Conservation (phyloP, 2,113 vertebrate genomes). For the Pygoscelis adeliae region DNA sequence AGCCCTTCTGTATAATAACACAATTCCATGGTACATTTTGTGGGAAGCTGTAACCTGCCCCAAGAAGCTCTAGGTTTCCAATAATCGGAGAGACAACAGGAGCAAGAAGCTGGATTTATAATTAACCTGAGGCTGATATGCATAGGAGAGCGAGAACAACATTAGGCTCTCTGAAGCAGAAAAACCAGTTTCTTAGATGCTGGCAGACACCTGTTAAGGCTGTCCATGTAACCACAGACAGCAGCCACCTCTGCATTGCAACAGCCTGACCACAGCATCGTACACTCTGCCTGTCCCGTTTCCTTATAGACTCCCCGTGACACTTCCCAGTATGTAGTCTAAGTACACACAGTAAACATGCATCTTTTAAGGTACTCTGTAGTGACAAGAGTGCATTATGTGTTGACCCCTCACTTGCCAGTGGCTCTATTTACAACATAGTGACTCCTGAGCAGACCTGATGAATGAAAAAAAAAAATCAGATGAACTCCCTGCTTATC, state of each 20-base stretch:
- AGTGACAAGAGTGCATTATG: neutral
- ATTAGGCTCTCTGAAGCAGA: neutral
- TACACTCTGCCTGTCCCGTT: fast-evolving
- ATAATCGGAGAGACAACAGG: neutral
- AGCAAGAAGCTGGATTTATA: neutral
- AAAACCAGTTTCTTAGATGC: neutral
- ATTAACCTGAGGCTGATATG: neutral
- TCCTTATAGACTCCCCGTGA: neutral
- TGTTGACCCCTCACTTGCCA: neutral
- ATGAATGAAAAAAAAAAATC: neutral
- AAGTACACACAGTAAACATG: fast-evolving
- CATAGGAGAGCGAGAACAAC: neutral
- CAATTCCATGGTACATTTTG: neutral
- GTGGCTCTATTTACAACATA: neutral
- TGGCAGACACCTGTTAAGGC: neutral
- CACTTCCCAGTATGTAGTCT: neutral
- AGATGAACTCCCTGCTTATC: neutral
- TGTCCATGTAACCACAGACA: neutral
- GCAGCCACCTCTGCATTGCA: neutral
- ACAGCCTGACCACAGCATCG: neutral
- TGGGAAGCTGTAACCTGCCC: neutral
- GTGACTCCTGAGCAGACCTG: neutral
- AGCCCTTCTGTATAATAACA: neutral
- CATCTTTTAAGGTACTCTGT: too few species aligned
- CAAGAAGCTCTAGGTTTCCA: neutral